phyloP scores from a whole-genome alignment of 2,797 vertebrate species.

The Heteromormyrus szaboi region DNA sequence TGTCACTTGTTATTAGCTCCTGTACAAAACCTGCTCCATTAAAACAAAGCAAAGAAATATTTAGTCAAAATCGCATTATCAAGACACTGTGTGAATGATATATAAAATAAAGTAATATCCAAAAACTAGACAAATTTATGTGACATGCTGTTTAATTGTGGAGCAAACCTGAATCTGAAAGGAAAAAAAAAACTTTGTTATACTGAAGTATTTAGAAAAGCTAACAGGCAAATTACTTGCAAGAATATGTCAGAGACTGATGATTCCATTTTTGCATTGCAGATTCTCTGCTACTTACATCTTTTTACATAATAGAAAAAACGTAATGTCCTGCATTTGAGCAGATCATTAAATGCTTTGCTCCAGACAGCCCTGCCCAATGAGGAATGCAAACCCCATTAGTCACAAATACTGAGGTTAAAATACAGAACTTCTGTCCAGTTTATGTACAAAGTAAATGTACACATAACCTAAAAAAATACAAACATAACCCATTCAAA shows the following conservation, averaged over 20 bases:
- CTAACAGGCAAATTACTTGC: background rate
- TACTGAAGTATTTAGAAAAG: background rate
- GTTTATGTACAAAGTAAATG: background rate
- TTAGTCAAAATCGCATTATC: background rate
- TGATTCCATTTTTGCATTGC: background rate
- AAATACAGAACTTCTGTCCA: constrained; percentile 11
- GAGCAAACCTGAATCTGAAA: background rate
- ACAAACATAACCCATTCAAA: background rate
- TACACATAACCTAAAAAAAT: background rate
- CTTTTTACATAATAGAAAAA: background rate
- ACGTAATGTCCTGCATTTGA: background rate
- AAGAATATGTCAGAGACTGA: background rate
- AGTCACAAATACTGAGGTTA: background rate
- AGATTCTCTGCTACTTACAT: constrained; percentile 3
- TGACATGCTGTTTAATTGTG: constrained; percentile 12
- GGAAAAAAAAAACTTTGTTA: background rate
- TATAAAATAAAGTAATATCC: constrained; percentile 7
- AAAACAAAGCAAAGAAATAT: constrained; percentile 2
- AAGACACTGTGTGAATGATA: background rate
- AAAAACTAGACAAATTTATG: background rate
- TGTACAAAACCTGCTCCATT: background rate
- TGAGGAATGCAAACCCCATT: constrained; percentile 5
- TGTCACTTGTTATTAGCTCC: background rate
- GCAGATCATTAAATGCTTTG: background rate
- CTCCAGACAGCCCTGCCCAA: background rate